Evolutionary conservation across 2,888 invertebrate genomes (phyloP), one percentile per base, ranked within the genome.

Genomic region (Sussaba pulchella): DNA sequence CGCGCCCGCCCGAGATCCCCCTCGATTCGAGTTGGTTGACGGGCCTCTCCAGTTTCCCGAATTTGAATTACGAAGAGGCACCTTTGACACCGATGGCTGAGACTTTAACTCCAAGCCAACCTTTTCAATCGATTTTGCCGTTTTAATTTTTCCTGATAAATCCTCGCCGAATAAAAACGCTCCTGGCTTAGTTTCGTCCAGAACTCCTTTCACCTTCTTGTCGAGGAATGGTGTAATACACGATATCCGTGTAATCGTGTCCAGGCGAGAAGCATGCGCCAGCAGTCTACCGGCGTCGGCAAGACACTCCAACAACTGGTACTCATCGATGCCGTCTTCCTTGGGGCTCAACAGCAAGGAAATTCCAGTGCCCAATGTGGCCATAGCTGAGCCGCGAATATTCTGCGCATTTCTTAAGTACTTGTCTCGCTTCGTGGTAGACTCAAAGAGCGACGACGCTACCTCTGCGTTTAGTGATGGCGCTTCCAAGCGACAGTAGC

Each of bases 131-230:
- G 70, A 63, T 36, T 83, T 82, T 43, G 70, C 78, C n/a, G 74
- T 50, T 50, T 82, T 82, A 43, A 83, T 45, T 75, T 81, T 85
- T 45, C 80, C 81, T 6, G 63, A 19, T 14, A 83, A 43, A 41
- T 83, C 69, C 10, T 80, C 81, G 4, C 82, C 83, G 76, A 83
- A 85, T 24, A 83, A 50, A 19, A 45, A 76, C 26, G 26, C 43
- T 19, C 57, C 80, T 39, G 75, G 39, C 24, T 71, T 80, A 8
- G 72, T 63, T 10, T 77, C 70, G 14, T 82, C 77, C 63, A 83
- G 39, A 5, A 77, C 54, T 6, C 50, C 41, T 45, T 78, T 82
- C 10, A 78, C 67, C 19, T 75, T 72, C 39, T 78, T 83, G 12
- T 79, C 75, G 4, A 80, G 41, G 6, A 66, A 43, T 19, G 79